Conservation (phyloP, 2,113 vertebrate genomes). For the Psittacus erithacus region DNA sequence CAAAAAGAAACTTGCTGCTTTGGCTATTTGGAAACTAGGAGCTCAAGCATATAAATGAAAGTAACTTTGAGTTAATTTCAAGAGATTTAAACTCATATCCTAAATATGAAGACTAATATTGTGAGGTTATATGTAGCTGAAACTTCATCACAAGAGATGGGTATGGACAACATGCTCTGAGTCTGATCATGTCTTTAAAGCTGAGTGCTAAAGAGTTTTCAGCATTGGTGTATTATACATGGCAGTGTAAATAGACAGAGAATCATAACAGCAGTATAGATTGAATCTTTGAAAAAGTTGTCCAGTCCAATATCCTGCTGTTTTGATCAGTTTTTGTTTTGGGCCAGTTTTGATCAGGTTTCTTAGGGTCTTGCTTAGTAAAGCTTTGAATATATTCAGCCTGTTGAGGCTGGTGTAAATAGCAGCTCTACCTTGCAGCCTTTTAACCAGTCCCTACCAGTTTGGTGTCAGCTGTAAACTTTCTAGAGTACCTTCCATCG, state of each 20-base stretch:
- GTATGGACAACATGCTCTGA: background rate
- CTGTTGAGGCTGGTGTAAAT: background rate
- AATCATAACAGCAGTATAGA: background rate
- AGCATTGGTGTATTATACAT: background rate
- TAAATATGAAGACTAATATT: background rate
- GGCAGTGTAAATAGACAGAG: background rate
- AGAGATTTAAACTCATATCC: background rate
- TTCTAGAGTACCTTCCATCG: background rate
- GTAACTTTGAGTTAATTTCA: background rate
- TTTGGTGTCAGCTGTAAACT: background rate
- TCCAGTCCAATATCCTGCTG: background rate
- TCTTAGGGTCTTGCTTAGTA: background rate
- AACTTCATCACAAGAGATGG: background rate
- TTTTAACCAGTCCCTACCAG: background rate
- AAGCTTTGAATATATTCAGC: background rate
- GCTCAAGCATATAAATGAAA: background rate
- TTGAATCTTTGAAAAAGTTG: background rate
- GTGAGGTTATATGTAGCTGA: background rate
- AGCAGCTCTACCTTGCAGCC: background rate
- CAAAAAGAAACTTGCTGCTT: background rate
- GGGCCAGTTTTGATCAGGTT: background rate
- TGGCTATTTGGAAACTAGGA: background rate
- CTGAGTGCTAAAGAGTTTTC: background rate
- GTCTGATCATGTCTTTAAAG: background rate
- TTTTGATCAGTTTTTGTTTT: background rate